Base-by-base conservation (phyloP, 2,888 invertebrate species). In the Lottia scabra region DNA sequence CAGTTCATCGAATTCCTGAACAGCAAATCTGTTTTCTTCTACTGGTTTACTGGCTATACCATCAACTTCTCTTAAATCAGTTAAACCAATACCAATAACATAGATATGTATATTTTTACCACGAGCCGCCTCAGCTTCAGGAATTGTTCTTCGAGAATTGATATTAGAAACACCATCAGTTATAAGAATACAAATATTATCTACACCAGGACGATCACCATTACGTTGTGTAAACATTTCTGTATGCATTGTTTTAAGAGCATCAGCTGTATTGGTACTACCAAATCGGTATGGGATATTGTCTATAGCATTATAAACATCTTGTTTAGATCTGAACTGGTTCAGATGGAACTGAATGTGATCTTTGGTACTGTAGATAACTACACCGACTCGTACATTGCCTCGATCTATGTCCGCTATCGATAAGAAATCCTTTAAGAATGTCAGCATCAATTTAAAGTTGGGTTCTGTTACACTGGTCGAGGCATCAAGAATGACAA, bases 101-200 rank as follows among this genome's bases (percentile, higher is more conserved):
- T 77, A 80, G 67, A 81, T 78, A 64, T 75, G 76, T 65, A 80
- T 78, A 64, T 69, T 73, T 62, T 72, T 68, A 38, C 46, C 74
- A 62, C 78, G 44, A n/a, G 78, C 78, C 30, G 65, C 63, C 62
- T 79, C 80, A 63, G 85, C 87, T 68, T 86, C 84, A 2, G 83
- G 81, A 19, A 86, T 81, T 6, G 87, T 87, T 71, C 80, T 74
- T 27, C 79, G 75, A 30, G 82, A 76, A 74, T 86, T 82, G 71
- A 86, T 82, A 75, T 86, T 87, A 30, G 87, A 87, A 46, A 85
- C 74, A 73, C 84, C 84, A 73, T 87, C 87, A 19, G 87, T 86
- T 68, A 87, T 78, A 68, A 87, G 76, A 65, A 87, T 80, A 19
- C 78, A 82, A 63, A 85, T 75, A 74, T 86, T 85, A 3, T 78